Evolutionary conservation across 2,113 vertebrate genomes (phyloP), one percentile per base, ranked within the genome.

Genomic region (Pterocles burchelli): DNA sequence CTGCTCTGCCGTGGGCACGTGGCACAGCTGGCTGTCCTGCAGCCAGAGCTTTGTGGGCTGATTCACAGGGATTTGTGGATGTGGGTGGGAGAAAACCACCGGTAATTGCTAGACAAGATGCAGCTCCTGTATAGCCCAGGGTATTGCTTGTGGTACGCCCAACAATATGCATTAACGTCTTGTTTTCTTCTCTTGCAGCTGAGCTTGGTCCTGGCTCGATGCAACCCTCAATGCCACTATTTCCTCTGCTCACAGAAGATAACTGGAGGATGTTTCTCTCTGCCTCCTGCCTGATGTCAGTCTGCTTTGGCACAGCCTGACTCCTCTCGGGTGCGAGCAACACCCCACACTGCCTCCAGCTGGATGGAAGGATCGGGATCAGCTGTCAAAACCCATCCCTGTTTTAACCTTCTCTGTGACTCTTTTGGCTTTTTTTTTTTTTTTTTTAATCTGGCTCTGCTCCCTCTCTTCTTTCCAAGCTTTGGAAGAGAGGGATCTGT

Each of bases 171-270:
- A 9, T 92, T 68, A 96, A 63, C 31, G 52, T 85, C 13, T 54
- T 84, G 10, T 76, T 76, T 91, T 91, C 78, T 96, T 92, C 34
- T 94, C 76, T 97, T 96, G 75, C 95, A 97, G 95, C 63, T 91
- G 66, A 81, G 66, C 83, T 95, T 90, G 81, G 52, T 85, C 89
- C 93, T 80, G 85, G 34, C 72, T 89, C 4, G 10, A 88, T 63
- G 90, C 61, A 73, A 58, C 52, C 25, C 57, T 90, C 87, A 49
- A 45, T 52, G 82, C 90, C 94, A 81, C 74, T 85, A 21, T 93
- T 90, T 87, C 49, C 90, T 94, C 66, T 95, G 87, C 90, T 90
- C 75, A 74, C 67, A 36, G 88, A 94, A 96, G 91, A 89, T 66
- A 81, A 88, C 5, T 72, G 89, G 96, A 96, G 92, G 93, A 97